Percentiles rank a stretch among this genome's conserved stretches.
phyloP scores from a whole-genome alignment of 2,113 vertebrate species.

The Castor canadensis region DNA sequence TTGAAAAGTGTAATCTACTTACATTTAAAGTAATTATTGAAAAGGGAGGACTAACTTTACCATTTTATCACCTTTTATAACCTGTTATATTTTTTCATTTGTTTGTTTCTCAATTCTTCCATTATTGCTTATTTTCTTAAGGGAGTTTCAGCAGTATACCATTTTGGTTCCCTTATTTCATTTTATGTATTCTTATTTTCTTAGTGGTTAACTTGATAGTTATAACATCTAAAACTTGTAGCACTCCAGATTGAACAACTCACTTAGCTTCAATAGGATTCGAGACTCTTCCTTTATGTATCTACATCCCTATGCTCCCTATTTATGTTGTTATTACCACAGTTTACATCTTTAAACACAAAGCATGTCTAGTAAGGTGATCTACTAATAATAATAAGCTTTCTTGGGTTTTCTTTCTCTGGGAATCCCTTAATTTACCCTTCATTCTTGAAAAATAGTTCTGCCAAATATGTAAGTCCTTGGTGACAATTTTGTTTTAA shows the following conservation, averaged over 20 bases:
- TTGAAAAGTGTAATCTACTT: neutral
- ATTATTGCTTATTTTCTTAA: neutral
- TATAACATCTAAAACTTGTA: neutral
- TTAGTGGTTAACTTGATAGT: neutral
- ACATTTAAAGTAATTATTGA: no score
- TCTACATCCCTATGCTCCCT: neutral
- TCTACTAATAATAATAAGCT: neutral
- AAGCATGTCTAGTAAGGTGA: neutral
- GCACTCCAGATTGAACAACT: neutral
- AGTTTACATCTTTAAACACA: neutral
- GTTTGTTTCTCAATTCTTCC: neutral
- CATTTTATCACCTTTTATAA: neutral
- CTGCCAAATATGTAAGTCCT: no score
- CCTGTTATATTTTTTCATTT: neutral
- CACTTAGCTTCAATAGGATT: neutral
- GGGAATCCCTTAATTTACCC: no score
- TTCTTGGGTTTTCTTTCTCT: neutral
- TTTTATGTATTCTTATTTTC: neutral
- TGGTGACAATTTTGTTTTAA: neutral
- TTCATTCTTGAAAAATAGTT: no score
- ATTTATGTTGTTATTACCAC: neutral
- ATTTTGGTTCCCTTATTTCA: neutral
- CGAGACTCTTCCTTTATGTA: neutral
- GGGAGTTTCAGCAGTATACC: neutral
- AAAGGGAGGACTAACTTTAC: neutral